A percentile compares a stretch with the other conserved stretches of the same genome.
Conservation (phyloP, 2,888 invertebrate genomes). For the Boloria selene region DNA sequence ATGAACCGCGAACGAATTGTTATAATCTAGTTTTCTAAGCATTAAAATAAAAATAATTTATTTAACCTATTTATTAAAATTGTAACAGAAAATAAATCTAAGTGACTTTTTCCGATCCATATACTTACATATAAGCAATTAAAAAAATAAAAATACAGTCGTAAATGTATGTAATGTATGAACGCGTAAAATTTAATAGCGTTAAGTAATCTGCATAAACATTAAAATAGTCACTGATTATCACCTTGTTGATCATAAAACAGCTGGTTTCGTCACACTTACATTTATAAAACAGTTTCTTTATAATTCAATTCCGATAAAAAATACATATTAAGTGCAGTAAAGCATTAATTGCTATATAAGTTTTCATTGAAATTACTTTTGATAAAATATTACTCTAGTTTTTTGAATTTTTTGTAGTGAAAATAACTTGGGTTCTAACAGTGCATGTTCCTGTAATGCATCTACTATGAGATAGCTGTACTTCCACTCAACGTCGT, state of each 20-base stretch:
- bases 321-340: neutral
- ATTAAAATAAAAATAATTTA: neutral
- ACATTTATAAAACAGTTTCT: slow-evolving; percentile 15
- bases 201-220: slow-evolving; percentile 17
- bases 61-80: neutral
- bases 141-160: too few species aligned
- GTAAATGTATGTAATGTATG: neutral
- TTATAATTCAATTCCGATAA: slow-evolving; percentile 18
- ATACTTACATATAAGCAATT: too few species aligned
- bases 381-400: too few species aligned
- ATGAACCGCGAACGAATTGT: neutral
- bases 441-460: slow-evolving; percentile 22
- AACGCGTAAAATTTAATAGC: slow-evolving; percentile 25
- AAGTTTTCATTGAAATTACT: too few species aligned
- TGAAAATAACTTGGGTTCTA: neutral
- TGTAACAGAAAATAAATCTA: too few species aligned
- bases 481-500: slow-evolving; percentile 41
- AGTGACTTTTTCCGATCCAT: too few species aligned
- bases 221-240: slow-evolving; percentile 71
- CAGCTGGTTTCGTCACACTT: slow-evolving; percentile 38
- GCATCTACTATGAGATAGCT: slow-evolving; percentile 44
- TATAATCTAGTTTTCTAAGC: slow-evolving; percentile 2
- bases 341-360: slow-evolving; percentile 1
- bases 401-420: too few species aligned
- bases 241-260: slow-evolving; percentile 67